Evolutionary conservation across 2,888 invertebrate genomes (phyloP).

Genomic region (Leptinotarsa tumamoca): DNA sequence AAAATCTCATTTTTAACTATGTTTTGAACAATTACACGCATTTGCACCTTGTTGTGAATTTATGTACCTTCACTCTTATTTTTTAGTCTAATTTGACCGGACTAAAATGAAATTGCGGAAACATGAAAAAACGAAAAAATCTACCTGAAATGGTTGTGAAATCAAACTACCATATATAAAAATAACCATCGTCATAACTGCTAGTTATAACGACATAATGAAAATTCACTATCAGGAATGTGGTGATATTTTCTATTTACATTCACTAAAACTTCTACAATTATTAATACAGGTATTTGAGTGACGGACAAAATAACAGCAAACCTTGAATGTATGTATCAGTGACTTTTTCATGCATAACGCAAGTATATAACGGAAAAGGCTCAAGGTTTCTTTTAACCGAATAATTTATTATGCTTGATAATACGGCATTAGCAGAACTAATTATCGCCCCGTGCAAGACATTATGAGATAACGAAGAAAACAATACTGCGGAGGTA

Average conservation of each 20-base stretch:
- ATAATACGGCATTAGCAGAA: not conserved
- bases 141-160: too few species aligned
- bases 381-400: conserved; percentile 8
- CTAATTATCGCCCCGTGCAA: not conserved
- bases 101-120: too few species aligned
- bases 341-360: conserved; percentile 17
- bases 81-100: too few species aligned
- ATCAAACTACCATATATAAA: too few species aligned
- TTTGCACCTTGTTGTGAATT: too few species aligned
- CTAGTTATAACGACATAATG: too few species aligned
- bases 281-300: not conserved
- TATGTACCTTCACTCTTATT: too few species aligned
- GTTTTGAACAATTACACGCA: too few species aligned
- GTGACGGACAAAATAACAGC: not conserved
- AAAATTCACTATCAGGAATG: too few species aligned
- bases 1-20: too few species aligned
- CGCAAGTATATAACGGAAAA: conserved; percentile 9
- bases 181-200: too few species aligned
- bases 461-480: not conserved
- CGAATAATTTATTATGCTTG: conserved; percentile 16
- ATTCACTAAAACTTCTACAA: not conserved
- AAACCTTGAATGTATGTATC: conserved; percentile 4
- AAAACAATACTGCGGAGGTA: not conserved
- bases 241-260: not conserved
- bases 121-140: too few species aligned